Evolutionary conservation across 2,113 vertebrate genomes (phyloP).

Genomic region (Barnardius zonarius): DNA sequence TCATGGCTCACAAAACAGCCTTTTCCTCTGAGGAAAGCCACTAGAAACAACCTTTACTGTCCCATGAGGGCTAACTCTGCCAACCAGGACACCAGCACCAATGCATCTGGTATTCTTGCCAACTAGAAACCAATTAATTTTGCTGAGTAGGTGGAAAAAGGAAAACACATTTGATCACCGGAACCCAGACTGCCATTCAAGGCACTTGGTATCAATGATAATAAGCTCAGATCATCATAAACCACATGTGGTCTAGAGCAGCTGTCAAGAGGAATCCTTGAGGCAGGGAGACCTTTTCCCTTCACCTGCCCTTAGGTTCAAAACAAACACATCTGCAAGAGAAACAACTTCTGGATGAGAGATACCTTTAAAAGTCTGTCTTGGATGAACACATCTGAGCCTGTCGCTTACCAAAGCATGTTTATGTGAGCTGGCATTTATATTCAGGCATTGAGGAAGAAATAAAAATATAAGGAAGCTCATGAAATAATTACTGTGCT

Average conservation of each 20-base stretch:
- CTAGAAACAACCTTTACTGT: background rate
- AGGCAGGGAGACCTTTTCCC: background rate
- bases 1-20: background rate
- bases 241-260: background rate
- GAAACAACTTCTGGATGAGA: background rate
- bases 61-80: background rate
- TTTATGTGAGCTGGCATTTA: background rate
- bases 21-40: background rate
- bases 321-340: background rate
- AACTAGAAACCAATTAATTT: background rate
- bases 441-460: background rate
- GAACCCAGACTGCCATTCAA: background rate
- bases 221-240: background rate
- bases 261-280: background rate
- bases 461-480: background rate
- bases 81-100: background rate
- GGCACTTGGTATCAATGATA: background rate
- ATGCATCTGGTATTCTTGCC: background rate
- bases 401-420: background rate
- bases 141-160: background rate
- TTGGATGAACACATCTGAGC: background rate
- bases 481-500: background rate
- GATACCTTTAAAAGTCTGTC: background rate
- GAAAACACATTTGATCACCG: background rate
- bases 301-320: background rate